Percentiles rank a stretch among this genome's conserved stretches.
Conservation (phyloP, 2,113 vertebrate genomes). For the Pan troglodytes region DNA sequence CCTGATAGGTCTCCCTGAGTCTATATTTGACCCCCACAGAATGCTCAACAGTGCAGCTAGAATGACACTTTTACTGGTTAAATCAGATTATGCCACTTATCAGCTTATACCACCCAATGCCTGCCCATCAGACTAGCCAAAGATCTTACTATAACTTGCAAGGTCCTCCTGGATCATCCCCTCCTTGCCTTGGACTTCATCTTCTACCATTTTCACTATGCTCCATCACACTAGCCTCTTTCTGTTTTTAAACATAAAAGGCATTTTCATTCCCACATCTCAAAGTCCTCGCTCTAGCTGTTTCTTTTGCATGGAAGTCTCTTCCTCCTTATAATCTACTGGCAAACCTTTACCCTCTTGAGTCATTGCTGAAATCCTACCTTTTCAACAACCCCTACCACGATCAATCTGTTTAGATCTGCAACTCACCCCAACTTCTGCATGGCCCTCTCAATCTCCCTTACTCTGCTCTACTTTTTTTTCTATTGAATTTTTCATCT, state of each 20-base stretch:
- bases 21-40: neutral
- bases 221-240: neutral
- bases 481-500: neutral
- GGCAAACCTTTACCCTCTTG: neutral
- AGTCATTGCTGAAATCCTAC: neutral
- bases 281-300: neutral
- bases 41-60: neutral
- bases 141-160: neutral
- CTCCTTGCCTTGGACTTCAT: neutral
- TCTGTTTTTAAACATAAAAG: neutral
- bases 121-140: neutral
- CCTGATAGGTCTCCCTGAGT: neutral
- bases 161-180: neutral
- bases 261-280: neutral
- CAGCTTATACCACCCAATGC: neutral
- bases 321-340: neutral
- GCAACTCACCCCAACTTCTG: neutral
- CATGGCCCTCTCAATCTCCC: neutral
- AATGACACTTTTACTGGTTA: neutral
- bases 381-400: neutral
- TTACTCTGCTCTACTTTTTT: neutral
- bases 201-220: neutral
- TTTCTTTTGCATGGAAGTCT: neutral
- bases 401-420: neutral
- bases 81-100: neutral